Percentiles rank a stretch among this genome's conserved stretches.
Evolutionary conservation across 2,113 vertebrate genomes (phyloP).

Genomic region (Mobula birostris): DNA sequence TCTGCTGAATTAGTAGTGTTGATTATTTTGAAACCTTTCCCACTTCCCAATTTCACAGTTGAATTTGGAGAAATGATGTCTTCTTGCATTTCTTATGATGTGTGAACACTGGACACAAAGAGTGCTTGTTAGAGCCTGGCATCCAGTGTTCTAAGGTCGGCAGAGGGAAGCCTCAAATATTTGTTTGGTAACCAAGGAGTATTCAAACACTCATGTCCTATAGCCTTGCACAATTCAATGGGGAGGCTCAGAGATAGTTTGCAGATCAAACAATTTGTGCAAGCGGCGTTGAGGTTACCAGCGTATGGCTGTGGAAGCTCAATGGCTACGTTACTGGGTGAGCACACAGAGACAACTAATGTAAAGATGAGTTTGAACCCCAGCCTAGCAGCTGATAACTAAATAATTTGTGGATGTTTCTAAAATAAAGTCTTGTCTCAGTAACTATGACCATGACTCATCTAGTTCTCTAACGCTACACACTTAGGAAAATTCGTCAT

Average conservation of each 20-base stretch:
- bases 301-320: too few relatives aligned
- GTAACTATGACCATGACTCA: too few relatives aligned
- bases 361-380: too few relatives aligned
- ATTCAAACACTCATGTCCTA: neutral
- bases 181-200: neutral
- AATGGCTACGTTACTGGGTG: too few relatives aligned
- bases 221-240: neutral
- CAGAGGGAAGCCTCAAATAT: constrained; percentile 1
- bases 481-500: too few relatives aligned
- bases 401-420: too few relatives aligned
- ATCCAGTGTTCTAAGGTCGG: neutral
- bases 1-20: neutral
- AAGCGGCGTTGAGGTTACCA: neutral
- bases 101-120: neutral
- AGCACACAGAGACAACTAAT: too few relatives aligned
- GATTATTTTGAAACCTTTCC: neutral
- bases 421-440: too few relatives aligned
- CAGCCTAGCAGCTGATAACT: too few relatives aligned
- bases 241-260: neutral
- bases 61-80: neutral
- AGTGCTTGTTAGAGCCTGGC: neutral
- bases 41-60: neutral
- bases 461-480: too few relatives aligned
- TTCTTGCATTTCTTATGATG: neutral
- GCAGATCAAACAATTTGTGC: neutral